These are phyloP conservation scores for Sinocyclocheilus rhinocerous DNA, from an alignment of 2,113 vertebrate species.

Conservation along the genomic window DNA sequence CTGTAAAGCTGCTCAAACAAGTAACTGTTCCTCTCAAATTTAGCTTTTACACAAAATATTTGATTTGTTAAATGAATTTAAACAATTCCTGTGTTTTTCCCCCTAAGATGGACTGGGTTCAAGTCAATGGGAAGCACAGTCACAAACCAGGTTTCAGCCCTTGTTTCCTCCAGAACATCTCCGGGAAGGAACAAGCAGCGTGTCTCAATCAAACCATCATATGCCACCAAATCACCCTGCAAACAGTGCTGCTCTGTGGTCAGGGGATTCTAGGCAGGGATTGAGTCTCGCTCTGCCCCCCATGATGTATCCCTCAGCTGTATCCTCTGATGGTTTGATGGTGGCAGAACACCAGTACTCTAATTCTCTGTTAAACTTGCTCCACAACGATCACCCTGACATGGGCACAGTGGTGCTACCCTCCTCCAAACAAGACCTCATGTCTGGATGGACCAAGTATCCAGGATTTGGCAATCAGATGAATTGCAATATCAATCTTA, in stretches of 20 bases:
- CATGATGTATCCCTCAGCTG: slow-evolving; percentile 60
- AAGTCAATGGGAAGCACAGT: slow-evolving; percentile 50
- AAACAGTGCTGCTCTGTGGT: slow-evolving; percentile 59
- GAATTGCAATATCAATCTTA: slow-evolving; percentile 56
- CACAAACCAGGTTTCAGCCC: slow-evolving; percentile 38
- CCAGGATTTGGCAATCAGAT: slow-evolving; percentile 66
- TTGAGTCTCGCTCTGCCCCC: slow-evolving; percentile 56
- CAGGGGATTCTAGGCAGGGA: slow-evolving; percentile 50
- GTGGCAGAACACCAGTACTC: slow-evolving; percentile 76
- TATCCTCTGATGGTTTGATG: slow-evolving; percentile 62
- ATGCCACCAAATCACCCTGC: slow-evolving; percentile 48
- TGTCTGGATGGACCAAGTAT: slow-evolving; percentile 66
- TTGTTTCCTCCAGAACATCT: slow-evolving; percentile 48
- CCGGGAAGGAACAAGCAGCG: slow-evolving; percentile 21
- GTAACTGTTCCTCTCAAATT: slow-evolving; percentile 51
- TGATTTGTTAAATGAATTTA: background rate
- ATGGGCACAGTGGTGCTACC: slow-evolving; percentile 70
- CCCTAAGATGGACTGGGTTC: slow-evolving; percentile 52
- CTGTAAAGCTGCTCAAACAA: slow-evolving; percentile 63
- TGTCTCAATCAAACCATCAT: slow-evolving; percentile 22
- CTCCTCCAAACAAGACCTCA: slow-evolving; percentile 73
- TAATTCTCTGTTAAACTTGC: slow-evolving; percentile 80
- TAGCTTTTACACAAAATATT: background rate
- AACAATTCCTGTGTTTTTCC: too few relatives aligned
- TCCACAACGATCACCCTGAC: slow-evolving; percentile 79